phyloP scores from a whole-genome alignment of 2,113 vertebrate genomes.

The Heloderma charlesbogerti region DNA sequence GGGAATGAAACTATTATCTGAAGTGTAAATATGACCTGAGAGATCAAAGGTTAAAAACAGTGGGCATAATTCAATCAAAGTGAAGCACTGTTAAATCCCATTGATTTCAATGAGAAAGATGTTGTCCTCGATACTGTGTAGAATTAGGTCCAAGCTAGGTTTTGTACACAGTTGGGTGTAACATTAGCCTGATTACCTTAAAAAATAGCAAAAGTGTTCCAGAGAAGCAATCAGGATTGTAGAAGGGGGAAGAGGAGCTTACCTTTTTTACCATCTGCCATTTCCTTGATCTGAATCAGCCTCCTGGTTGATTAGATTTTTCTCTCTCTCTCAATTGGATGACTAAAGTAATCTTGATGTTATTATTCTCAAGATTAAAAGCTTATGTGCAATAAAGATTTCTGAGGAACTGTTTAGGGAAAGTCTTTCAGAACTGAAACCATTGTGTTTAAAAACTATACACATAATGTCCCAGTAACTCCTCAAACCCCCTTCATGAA shows the following conservation, averaged over 20 bases:
- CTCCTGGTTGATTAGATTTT: conserved; percentile 53
- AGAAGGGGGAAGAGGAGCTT: not conserved
- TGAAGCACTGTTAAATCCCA: not conserved
- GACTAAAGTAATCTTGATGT: conserved; percentile 52
- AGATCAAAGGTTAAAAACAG: not conserved
- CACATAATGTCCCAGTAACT: not conserved
- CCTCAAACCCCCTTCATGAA: not conserved
- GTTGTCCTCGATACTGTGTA: not conserved
- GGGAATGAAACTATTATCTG: not conserved
- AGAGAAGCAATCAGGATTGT: not conserved
- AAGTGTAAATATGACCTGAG: not conserved
- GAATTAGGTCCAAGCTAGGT: not conserved
- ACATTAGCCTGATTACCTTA: not conserved
- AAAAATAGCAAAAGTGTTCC: not conserved
- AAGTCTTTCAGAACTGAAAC: conserved; percentile 17
- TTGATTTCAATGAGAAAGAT: not conserved
- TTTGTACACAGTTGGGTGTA: not conserved
- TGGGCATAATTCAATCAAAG: not conserved
- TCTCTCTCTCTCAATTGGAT: conserved; percentile 56
- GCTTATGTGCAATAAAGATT: conserved; percentile 37
- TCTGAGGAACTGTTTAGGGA: conserved; percentile 37
- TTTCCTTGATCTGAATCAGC: conserved; percentile 1
- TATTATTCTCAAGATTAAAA: not conserved
- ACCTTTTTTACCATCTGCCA: not conserved
- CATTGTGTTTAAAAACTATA: not conserved